A percentile compares a stretch with the other conserved stretches of the same genome.
phyloP scores from a whole-genome alignment of 23 tunicate genomes.

The Trididemnum clinides region DNA sequence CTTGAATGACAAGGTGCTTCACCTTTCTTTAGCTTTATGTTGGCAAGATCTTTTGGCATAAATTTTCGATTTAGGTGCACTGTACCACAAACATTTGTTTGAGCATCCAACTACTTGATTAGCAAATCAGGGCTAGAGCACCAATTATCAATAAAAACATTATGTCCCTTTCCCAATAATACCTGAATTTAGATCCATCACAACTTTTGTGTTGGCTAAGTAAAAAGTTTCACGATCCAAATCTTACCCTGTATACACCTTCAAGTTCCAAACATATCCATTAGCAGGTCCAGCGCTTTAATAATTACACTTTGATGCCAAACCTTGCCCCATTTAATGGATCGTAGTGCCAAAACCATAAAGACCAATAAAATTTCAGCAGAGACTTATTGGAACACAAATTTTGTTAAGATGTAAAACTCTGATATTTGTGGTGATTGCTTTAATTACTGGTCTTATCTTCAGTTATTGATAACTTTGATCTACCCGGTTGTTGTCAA shows the following conservation, averaged over 20 bases:
- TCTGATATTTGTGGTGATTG: too few species aligned
- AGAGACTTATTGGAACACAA: not conserved
- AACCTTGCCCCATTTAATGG: not conserved
- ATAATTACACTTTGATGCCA: not conserved
- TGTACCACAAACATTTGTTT: not conserved
- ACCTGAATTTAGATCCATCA: not conserved
- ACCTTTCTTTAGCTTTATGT: not conserved
- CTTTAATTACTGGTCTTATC: too few species aligned
- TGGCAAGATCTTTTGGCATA: too few species aligned
- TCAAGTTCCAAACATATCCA: too few species aligned
- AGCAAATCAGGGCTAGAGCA: not conserved
- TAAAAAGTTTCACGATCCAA: not conserved
- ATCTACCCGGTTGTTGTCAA: not conserved
- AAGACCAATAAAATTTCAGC: not conserved
- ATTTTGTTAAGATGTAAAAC: not conserved
- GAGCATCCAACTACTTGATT: not conserved
- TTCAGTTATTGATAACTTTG: not conserved
- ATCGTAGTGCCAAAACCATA: not conserved
- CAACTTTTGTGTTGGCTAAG: too few species aligned
- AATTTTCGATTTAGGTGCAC: too few species aligned
- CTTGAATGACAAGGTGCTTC: not conserved
- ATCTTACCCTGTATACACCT: not conserved
- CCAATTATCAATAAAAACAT: not conserved
- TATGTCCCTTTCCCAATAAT: not conserved
- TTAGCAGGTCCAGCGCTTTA: not conserved